Conservation (phyloP, 2,113 vertebrate species). For the Pachycephala philippinensis region DNA sequence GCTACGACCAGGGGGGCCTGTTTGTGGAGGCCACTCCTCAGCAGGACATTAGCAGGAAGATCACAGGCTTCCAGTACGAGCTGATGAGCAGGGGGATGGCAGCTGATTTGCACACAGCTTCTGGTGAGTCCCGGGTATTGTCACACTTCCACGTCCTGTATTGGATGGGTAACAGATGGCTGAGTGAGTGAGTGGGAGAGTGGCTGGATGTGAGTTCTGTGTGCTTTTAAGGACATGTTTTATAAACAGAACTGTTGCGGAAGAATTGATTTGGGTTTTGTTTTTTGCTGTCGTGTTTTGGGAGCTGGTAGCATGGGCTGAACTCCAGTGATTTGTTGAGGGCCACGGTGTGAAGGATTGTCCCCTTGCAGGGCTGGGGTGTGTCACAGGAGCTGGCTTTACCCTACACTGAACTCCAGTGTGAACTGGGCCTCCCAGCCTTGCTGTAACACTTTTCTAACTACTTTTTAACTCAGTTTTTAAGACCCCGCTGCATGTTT, state of each 20-base stretch:
- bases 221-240: constrained; percentile 28
- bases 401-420: not conserved
- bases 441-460: not conserved
- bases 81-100: constrained; percentile 77
- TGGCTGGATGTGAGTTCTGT: not conserved
- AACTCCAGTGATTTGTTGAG: not conserved
- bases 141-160: not conserved
- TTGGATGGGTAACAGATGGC: not conserved
- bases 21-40: constrained; percentile 92
- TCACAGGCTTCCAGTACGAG: constrained; percentile 89
- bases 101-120: constrained; percentile 71
- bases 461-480: constrained; percentile 40
- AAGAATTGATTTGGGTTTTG: not conserved
- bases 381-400: not conserved
- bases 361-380: not conserved
- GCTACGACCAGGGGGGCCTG: constrained; percentile 86
- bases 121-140: constrained; percentile 74
- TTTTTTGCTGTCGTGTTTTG: not conserved
- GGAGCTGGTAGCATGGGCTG: not conserved
- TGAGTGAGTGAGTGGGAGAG: not conserved
- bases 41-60: constrained; percentile 90
- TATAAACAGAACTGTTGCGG: not conserved
- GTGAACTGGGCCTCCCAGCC: not conserved
- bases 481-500: constrained; percentile 3
- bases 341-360: not conserved